Base-by-base conservation (phyloP, 2,113 vertebrate species). In the Lynx canadensis region DNA sequence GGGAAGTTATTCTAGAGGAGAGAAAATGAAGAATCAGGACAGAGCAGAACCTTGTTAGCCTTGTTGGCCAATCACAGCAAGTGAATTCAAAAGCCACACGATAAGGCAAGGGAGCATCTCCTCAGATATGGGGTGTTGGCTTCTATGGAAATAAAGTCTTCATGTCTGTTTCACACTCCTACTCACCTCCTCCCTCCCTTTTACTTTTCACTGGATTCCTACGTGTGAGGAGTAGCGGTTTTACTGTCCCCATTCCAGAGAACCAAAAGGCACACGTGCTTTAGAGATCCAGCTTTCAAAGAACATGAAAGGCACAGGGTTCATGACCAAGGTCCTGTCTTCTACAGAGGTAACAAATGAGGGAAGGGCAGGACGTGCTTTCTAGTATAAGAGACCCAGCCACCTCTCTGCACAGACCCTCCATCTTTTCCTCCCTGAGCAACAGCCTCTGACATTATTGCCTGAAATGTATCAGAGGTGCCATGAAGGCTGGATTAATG, bases 281-380 rank as follows among this genome's bases (percentile, higher is more conserved):
- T 87, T 45, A 76, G 41, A 68, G n/a, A 84, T 36, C 38, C 29
- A 36, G 48, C 45, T 91, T 94, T 93, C 84, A 95, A 97, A 96
- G 48, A 65, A 88, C 7, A n/a, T 14, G n/a, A 78, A 89, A 84
- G 12, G n/a, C 55, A 74, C 10, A 29, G 38, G 21, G n/a, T 25
- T 83, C 69, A 23, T 29, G 36, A 33, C 60, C 65, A 41, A 10
- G 13, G 48, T 13, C 21, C 38, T 50, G 27, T 65, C 52, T 63
- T 84, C 55, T 38, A 21, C 9, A 29, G 41, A 45, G 38, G 33
- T 4, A 31, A 45, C 4, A 80, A 89, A 7, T 19, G 2, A 81
- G 71, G 36, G 19, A 73, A 84, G 18, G 5, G 12, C 21, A 85
- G 60, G n/a, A n/a, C 4, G 36, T 52, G 57, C 50, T 89, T 94